Base-by-base conservation (phyloP, 2,797 vertebrate genomes). In the Danio choprae region DNA sequence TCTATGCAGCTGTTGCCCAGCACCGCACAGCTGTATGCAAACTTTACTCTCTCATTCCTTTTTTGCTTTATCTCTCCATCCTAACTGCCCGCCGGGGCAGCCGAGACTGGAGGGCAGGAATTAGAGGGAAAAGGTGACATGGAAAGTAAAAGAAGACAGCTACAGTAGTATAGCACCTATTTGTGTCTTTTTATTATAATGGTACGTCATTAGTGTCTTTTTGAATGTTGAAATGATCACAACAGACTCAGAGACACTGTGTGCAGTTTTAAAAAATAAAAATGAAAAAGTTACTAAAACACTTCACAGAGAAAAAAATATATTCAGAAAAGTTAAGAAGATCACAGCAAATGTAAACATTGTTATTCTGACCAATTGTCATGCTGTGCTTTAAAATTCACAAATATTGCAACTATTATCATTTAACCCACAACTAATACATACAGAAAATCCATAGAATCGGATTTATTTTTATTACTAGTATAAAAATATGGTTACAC, bases 1-100 rank as follows among this genome's bases (percentile, higher is more conserved):
- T 74, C 20, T 18, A 15, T 53, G 44, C 81, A 79, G 75, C 74
- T 82, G 74, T 77, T 77, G 41, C 43, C 40, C 36, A n/a, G 41
- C 29, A 44, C 11, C 67, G 74, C 44, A 74, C 58, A 74, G 81
- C 69, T 74, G 75, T 36, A 59, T 60, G 62, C 60, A 36, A 67
- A 71, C 67, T 51, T 38, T 43, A 50, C 53, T 68, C 11, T 4
- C 36, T 46, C 41, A 59, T 59, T 15, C 18, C 64, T 41, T 38
- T 22, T 62, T 43, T n/a, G n/a, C 46, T 62, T 51, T 51, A 44
- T 63, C 56, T 68, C 22, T 58, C 20, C 16, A 79, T 71, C 10
- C 56, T 22, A 62, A 43, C 67, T 71, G 38, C 56, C 36, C 46
- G 20, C 9, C 4, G 20, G 67, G 56, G 18, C 9, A 50, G 22